Percentiles rank a stretch among this genome's conserved stretches.
These are phyloP conservation scores for Rallus crepitans DNA, from an alignment of 2,797 vertebrate genomes.

Conservation along the genomic window DNA sequence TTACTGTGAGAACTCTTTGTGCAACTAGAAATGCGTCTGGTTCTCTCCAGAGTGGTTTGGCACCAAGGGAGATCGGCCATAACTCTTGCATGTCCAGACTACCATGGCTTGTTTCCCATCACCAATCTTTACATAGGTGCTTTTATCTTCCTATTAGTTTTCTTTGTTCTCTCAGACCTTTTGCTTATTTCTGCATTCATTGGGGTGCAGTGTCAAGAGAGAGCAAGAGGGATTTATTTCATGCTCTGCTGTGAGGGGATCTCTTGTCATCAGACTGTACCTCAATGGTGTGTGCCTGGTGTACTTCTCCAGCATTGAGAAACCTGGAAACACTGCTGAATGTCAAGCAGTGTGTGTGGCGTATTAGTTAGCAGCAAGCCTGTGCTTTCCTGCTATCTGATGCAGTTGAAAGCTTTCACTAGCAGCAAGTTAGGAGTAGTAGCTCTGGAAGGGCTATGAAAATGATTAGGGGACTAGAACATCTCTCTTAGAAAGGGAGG, in stretches of 20 bases:
- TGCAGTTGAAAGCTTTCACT: not conserved
- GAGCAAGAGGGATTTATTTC: not conserved
- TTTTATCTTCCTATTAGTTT: rapidly evolving
- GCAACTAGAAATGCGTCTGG: not conserved
- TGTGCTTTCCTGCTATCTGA: not conserved
- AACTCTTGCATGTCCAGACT: constrained; percentile 7
- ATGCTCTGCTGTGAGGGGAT: not conserved
- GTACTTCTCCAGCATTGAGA: not conserved
- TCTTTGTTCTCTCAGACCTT: not conserved
- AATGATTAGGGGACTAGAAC: too few relatives aligned
- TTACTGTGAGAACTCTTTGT: constrained; percentile 67
- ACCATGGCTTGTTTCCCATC: not conserved
- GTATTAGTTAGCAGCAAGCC: not conserved
- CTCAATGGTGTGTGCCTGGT: not conserved
- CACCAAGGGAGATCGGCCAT: not conserved
- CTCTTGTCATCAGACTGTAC: not conserved
- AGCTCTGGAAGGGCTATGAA: not conserved
- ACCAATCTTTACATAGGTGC: not conserved
- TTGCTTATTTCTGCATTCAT: not conserved
- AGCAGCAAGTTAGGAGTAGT: not conserved
- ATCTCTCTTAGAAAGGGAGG: too few relatives aligned
- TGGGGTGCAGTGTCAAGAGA: not conserved
- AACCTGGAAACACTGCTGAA: not conserved
- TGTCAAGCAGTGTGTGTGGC: not conserved
- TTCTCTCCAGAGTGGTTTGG: not conserved